These are phyloP conservation scores for Takifugu flavidus DNA, from an alignment of 2,113 vertebrate species.

Conservation along the genomic window DNA sequence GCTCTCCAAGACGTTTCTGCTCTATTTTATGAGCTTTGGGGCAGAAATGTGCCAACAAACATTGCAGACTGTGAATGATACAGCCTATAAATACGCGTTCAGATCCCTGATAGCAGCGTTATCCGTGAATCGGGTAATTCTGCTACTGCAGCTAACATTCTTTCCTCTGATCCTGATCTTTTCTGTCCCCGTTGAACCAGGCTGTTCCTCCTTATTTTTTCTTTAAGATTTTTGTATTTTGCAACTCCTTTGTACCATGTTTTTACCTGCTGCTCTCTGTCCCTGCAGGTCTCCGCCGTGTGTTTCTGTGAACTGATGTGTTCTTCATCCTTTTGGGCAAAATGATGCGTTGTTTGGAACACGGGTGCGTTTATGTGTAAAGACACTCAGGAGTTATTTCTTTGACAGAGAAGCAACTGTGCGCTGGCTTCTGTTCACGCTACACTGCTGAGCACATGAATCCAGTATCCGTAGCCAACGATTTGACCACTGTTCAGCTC, in stretches of 20 bases:
- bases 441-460: constrained; percentile 44
- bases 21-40: too few species aligned
- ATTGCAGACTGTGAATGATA: too few species aligned
- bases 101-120: too few species aligned
- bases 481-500: constrained; percentile 23
- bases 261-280: too few species aligned
- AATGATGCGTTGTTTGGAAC: neutral
- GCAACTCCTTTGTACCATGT: neutral
- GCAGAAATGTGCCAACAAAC: too few species aligned
- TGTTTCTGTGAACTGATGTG: too few species aligned
- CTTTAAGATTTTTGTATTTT: constrained; percentile 15
- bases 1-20: too few species aligned
- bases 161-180: neutral
- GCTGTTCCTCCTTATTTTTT: neutral
- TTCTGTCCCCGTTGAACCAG: constrained; percentile 14
- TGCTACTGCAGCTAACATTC: too few species aligned
- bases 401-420: constrained; percentile 19
- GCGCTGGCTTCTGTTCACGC: constrained; percentile 31
- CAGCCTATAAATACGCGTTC: too few species aligned
- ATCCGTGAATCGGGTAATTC: too few species aligned
- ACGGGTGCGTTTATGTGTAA: constrained; percentile 22
- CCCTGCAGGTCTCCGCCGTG: too few species aligned
- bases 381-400: constrained; percentile 50
- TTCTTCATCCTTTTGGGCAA: too few species aligned
- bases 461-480: constrained; percentile 22